A percentile compares a stretch with the other conserved stretches of the same genome.
Evolutionary conservation across 1,140 invertebrate genomes (phyloP).

Genomic region (Ips typographus): DNA sequence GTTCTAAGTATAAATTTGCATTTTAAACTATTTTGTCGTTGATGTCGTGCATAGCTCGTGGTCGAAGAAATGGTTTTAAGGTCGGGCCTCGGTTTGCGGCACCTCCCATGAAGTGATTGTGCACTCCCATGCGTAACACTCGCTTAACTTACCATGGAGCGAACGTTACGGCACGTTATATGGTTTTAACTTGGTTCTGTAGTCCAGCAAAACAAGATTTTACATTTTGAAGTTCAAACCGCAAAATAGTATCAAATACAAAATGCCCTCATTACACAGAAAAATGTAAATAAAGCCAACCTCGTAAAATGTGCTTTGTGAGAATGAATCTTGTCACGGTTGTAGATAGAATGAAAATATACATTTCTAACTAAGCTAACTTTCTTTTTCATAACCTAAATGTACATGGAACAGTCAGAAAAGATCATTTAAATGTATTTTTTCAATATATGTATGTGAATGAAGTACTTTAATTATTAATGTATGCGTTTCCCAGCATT

Average conservation of each 20-base stretch:
- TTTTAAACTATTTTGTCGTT: too few relatives aligned
- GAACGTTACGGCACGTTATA: slow-evolving; percentile 8
- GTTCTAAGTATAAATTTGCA: too few relatives aligned
- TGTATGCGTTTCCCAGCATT: too few relatives aligned
- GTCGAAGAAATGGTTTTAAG: slow-evolving; percentile 29
- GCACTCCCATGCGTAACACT: slow-evolving; percentile 28
- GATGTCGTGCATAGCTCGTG: slow-evolving; percentile 10
- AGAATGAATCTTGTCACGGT: too few relatives aligned
- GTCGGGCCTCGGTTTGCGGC: slow-evolving; percentile 25
- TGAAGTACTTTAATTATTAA: too few relatives aligned
- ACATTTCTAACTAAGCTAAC: too few relatives aligned
- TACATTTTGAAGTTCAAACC: neutral
- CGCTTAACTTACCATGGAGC: slow-evolving; percentile 28
- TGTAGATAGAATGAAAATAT: too few relatives aligned
- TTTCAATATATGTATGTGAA: too few relatives aligned
- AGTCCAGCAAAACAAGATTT: slow-evolving; percentile 12
- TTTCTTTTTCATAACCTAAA: too few relatives aligned
- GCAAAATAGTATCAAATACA: neutral
- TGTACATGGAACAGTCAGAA: too few relatives aligned
- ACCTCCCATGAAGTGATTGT: slow-evolving; percentile 32
- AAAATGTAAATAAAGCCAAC: neutral
- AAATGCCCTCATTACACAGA: neutral
- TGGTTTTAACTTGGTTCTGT: neutral
- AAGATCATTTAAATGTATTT: too few relatives aligned
- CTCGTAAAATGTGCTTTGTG: too few relatives aligned